Conservation (phyloP, 2,113 vertebrate genomes). For the Elephantulus edwardii region DNA sequence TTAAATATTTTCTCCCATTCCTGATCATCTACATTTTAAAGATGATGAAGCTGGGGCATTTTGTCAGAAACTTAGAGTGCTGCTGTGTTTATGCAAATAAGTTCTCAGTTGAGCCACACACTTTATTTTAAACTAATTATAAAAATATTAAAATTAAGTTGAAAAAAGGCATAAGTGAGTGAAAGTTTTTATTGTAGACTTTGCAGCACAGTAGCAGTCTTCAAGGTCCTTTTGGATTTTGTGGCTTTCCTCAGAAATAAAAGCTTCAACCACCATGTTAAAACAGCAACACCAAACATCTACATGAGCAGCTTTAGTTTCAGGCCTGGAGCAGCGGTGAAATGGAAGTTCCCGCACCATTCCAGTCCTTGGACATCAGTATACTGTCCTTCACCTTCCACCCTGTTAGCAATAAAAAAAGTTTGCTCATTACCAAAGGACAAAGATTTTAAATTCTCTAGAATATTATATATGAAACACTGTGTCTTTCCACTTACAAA, state of each 20-base stretch:
- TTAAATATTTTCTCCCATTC: conserved; percentile 17
- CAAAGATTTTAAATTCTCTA: neutral
- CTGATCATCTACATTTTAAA: conserved; percentile 9
- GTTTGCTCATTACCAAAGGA: conserved; percentile 1
- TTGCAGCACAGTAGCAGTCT: neutral
- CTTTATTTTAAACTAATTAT: conserved; percentile 28
- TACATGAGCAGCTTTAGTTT: conserved; percentile 86
- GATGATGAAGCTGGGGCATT: neutral
- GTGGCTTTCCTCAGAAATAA: conserved; percentile 24
- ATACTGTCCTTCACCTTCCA: conserved; percentile 87
- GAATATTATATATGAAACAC: neutral
- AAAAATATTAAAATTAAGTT: conserved; percentile 36
- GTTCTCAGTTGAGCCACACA: neutral
- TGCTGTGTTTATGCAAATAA: conserved; percentile 12
- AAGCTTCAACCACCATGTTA: neutral
- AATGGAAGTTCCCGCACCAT: conserved; percentile 88
- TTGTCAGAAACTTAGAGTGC: neutral
- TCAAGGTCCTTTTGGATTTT: neutral
- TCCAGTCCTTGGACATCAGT: conserved; percentile 83
- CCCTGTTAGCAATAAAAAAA: conserved; percentile 77
- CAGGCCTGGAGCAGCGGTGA: conserved; percentile 85
- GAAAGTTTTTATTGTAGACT: conserved; percentile 58
- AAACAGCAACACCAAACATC: neutral
- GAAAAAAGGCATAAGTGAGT: conserved; percentile 13
- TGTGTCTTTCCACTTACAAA: conserved; percentile 10